Base-by-base conservation (phyloP, 35 echinoderm and acorn worm genomes). In the Acanthaster planci region DNA sequence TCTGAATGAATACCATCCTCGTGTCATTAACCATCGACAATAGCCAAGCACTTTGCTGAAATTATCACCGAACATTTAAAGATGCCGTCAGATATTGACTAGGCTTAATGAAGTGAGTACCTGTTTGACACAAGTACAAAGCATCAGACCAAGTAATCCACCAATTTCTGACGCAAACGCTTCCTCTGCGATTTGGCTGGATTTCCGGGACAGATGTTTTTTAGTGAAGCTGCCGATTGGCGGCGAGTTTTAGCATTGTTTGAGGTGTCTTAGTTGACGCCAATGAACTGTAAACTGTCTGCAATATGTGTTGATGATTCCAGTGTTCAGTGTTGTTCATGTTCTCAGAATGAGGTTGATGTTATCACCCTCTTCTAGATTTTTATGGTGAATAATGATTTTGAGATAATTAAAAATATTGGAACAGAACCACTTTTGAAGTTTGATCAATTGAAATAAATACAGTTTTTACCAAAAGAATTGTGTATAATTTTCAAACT, bases 171-270 rank as follows among this genome's bases (percentile, higher is more conserved):
- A 72, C 64, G 64, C 26, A 34, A 72, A 72, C 23, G 64, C 64
- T 35, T 72, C 64, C 64, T 72, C 23, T 26, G 23, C 34, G 64
- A 72, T 72, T 31, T 26, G 26, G n/a, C 30, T 72, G 64, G 64
- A 34, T 72, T 31, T 72, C 64, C 64, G 64, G 64, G 23, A 30
- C 64, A 72, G 64, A 72, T 72, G 64, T 72, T 72, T 72, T 59
- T 29, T 29, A 9, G 64, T 26, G 64, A 26, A 14, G 64, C 64
- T 0, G 29, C 26, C 64, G 26, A 72, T 72, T 72, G 64, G 22
- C 64, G 64, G 64, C 64, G 34, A 34, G 22, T 72, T 23, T 9
- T 34, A n/a, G 59, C 59, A 67, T 34, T 31, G 26, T 15, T 72
- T 72, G 42, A 47, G 42, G 42, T 12, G 12, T 47, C 42, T 72